Conservation (phyloP, 2,797 vertebrate genomes). For the Triplophysa yarkandensis region DNA sequence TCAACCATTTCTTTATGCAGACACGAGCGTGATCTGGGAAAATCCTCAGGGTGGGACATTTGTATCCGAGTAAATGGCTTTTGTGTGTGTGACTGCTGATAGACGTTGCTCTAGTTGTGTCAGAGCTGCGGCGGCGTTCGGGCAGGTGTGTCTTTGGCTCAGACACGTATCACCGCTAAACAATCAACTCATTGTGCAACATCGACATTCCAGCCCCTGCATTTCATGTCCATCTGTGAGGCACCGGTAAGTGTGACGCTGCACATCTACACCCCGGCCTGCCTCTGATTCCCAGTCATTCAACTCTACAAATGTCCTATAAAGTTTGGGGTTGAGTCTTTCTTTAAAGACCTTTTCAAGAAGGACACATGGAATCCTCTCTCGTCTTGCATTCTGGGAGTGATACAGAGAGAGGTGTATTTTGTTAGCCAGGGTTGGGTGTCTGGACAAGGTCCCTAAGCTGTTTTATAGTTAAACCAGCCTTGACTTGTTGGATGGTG, state of each 20-base stretch:
- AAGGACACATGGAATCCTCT: not conserved
- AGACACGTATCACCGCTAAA: slow-evolving; percentile 75
- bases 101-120: slow-evolving; percentile 78
- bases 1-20: not conserved
- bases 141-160: slow-evolving; percentile 84
- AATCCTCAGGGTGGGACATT: slow-evolving; percentile 26
- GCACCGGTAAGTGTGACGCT: slow-evolving; percentile 32
- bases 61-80: slow-evolving; percentile 28
- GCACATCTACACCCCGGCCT: slow-evolving; percentile 4
- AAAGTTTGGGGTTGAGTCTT: slow-evolving; percentile 2
- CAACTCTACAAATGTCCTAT: not conserved
- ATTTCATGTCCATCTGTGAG: slow-evolving; percentile 68
- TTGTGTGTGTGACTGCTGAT: slow-evolving; percentile 72
- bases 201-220: slow-evolving; percentile 73
- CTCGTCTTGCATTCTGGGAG: slow-evolving; percentile 42
- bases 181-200: slow-evolving; percentile 84
- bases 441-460: slow-evolving; percentile 85
- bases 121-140: slow-evolving; percentile 80
- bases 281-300: not conserved
- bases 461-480: slow-evolving; percentile 85
- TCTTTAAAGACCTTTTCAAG: not conserved
- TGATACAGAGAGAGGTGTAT: slow-evolving; percentile 62
- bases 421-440: slow-evolving; percentile 76
- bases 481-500: slow-evolving; percentile 89
- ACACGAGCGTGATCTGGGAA: slow-evolving; percentile 7